Base-by-base conservation (phyloP, 2,113 vertebrate species). In the Actinemys pallida region DNA sequence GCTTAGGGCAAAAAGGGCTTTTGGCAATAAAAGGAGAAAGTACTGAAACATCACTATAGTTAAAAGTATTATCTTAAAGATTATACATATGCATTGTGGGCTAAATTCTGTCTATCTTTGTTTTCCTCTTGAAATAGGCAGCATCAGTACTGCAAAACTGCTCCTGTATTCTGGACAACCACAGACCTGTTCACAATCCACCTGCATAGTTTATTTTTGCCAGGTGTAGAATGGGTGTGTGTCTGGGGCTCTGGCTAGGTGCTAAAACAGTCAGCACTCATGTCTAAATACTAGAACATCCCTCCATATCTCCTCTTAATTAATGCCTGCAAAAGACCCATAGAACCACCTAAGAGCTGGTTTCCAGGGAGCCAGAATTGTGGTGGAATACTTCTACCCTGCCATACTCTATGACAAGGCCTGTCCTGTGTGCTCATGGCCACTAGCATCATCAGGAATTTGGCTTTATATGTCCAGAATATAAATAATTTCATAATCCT, bases 171-270 rank as follows among this genome's bases (percentile, higher is more conserved):
- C 12, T 47, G 45, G 2, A 6, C 35, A 24, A 62, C 12, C 45
- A 57, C 20, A 80, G 6, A 69, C 11, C 19, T 65, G 31, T 0
- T 1, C n/a, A 86, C 5, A 81, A 54, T 7, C 5, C 27, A 57
- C 13, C 1, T 0, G 0, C 0, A 1, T 53, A 25, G 49, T 13
- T 81, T 62, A 39, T 20, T 72, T 83, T 47, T 76, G 22, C 42
- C 24, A 76, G 72, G 82, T 86, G 76, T 45, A 88, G 83, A 81
- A 42, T 1, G 12, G 1, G 1, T 2, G 3, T 84, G 2, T 84
- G 5, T n/a, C 35, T 7, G 84, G 5, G 20, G 53, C 42, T 27
- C 45, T 39, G 80, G 29, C 49, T 5, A 72, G 6, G 3, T 47
- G 3, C 86, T 52, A 85, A 42, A 86, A 45, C 0, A 76, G 7